Base-by-base conservation (phyloP, 2,113 vertebrate genomes). In the Sinocyclocheilus anshuiensis region DNA sequence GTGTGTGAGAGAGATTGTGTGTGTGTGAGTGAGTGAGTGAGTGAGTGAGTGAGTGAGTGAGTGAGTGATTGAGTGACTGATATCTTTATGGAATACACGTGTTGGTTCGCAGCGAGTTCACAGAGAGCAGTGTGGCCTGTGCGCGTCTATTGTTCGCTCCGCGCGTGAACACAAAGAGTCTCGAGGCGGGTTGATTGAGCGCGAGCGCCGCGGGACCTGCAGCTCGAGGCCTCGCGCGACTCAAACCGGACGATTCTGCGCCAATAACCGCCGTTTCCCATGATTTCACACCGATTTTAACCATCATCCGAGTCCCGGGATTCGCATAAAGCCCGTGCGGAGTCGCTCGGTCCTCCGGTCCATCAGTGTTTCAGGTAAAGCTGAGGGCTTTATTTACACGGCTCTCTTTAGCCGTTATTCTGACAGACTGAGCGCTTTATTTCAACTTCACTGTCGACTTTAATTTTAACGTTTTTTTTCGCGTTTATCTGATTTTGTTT, bases 101-200 rank as follows among this genome's bases (percentile, higher is more conserved):
- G n/a, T n/a, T n/a, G n/a, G n/a, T n/a, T n/a, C n/a, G n/a, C n/a
- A n/a, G n/a, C n/a, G n/a, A n/a, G n/a, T n/a, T n/a, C n/a, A n/a
- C n/a, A n/a, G 72, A 45, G 57, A 80, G 78, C 78, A 71, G 8
- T 33, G 13, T 4, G 81, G 81, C 81, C 81, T 55, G 81, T 15
- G 81, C 81, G 67, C 67, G 65, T 83, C 81, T 74, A 83, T 83
- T 83, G 81, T 83, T 83, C 67, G 81, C 48, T 83, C 67, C 24
- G 67, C 81, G 81, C 69, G 48, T 71, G 69, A 83, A 74, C 81
- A 83, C 81, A 83, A 83, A 83, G 81, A 83, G 50, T 74, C 81
- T 82, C 18, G 81, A 82, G 81, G 81, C 81, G 81, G 63, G 42
- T 82, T 53, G 24, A 82, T 53, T 67, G 79, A 81, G 79, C 79